Evolutionary conservation across 2,888 invertebrate genomes (phyloP).

Genomic region (Lithophane ornitopus): DNA sequence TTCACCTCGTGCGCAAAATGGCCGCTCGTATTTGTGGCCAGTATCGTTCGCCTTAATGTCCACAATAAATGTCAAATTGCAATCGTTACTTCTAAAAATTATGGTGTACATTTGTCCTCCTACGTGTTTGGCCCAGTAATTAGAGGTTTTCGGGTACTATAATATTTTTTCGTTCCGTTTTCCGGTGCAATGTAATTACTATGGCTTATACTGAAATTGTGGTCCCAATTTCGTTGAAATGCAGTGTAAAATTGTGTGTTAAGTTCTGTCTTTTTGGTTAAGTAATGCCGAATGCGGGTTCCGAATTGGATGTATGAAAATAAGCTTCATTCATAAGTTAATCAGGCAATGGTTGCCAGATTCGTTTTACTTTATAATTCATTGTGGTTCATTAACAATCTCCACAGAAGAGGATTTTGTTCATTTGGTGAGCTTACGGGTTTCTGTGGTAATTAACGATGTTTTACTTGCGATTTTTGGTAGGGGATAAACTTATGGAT

Average conservation of each 20-base stretch:
- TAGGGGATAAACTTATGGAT: too few relatives aligned
- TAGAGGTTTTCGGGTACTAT: slow-evolving; percentile 71
- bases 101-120: slow-evolving; percentile 79
- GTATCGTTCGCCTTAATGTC: slow-evolving; percentile 83
- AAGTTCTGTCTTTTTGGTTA: slow-evolving; percentile 7
- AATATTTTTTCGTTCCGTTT: slow-evolving; percentile 56
- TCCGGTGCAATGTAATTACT: slow-evolving; percentile 62
- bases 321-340: slow-evolving; percentile 23
- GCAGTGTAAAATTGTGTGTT: slow-evolving; percentile 28
- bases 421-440: background rate
- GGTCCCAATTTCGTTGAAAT: slow-evolving; percentile 35
- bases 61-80: slow-evolving; percentile 87
- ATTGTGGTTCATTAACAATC: background rate
- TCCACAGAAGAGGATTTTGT: background rate
- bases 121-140: slow-evolving; percentile 86
- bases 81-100: slow-evolving; percentile 87
- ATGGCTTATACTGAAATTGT: slow-evolving; percentile 42
- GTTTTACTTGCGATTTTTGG: background rate
- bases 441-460: background rate
- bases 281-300: slow-evolving; percentile 4
- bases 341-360: slow-evolving; percentile 14
- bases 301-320: slow-evolving; percentile 28
- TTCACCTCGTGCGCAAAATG: slow-evolving; percentile 83
- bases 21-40: slow-evolving; percentile 78
- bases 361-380: slow-evolving; percentile 16